Evolutionary conservation across 2,888 invertebrate species (phyloP), one percentile per base, ranked within the genome.

Genomic region (Drosophila algonquin): DNA sequence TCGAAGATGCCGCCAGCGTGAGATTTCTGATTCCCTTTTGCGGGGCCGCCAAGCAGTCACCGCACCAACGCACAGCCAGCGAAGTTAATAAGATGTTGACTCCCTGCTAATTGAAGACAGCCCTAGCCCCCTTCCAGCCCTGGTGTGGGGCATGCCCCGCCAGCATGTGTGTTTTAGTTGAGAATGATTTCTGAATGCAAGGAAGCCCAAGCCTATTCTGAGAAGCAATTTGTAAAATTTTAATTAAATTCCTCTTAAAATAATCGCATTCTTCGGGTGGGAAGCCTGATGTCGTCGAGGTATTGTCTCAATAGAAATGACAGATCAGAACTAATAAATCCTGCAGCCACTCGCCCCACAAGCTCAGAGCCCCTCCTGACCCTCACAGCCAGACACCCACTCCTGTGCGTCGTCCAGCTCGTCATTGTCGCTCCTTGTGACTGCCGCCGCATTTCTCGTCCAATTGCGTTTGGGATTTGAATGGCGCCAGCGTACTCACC

Each of bases 31-130:
- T 61, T 56, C 53, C 40, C n/a, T 10, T 54, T 54, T 40, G n/a
- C 1, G 40, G 40, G 6, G 40, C 40, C 40, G 6, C 14, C 14
- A 40, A 7, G 14, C 40, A 14, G 14, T 14, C 35, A 35, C 35
- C 35, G 35, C 40, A 9, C 32, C 53, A 18, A 18, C 40, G 53
- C 44, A 35, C n/a, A 40, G 6, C n/a, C 40, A 40, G 32, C 55
- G 21, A 70, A 70, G 55, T 62, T 70, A 70, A 70, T 70, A 73
- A 73, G 70, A 61, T 73, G 63, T 52, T 70, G 52, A 73, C 55
- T 70, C 18, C 45, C 55, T 50, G 70, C 73, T 70, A 72, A 70
- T 72, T 72, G 69, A 45, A 52, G 62, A 54, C 69, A 59, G 10
- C 10, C 3, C 10, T 10, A 3, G 35, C 35, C 12, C 12, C 35